A percentile compares a stretch with the other conserved stretches of the same genome.
Conservation (phyloP, 2,888 invertebrate species). For the Oxyteleia sp. region DNA sequence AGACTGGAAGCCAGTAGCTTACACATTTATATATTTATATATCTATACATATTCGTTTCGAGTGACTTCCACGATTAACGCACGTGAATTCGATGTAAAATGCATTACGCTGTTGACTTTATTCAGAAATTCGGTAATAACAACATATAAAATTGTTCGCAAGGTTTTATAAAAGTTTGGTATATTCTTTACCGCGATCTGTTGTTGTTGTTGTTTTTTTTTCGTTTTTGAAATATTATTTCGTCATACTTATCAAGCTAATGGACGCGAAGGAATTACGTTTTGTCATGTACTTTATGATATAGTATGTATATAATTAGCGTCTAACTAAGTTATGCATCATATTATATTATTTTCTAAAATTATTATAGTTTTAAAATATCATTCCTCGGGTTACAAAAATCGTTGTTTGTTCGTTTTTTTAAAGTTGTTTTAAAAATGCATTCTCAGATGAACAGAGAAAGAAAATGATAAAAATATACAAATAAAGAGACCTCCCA, state of each 20-base stretch:
- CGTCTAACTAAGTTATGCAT: constrained; percentile 25
- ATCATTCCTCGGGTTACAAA: constrained; percentile 8
- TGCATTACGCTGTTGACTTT: constrained; percentile 10
- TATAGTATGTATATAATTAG: constrained; percentile 33
- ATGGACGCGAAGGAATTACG: constrained; percentile 67
- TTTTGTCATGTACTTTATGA: constrained; percentile 36
- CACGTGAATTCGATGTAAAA: constrained; percentile 47
- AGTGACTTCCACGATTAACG: constrained; percentile 14
- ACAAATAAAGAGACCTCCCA: no score
- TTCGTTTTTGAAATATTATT: constrained; percentile 2
- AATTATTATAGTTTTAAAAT: constrained; percentile 26
- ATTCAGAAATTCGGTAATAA: constrained; percentile 14
- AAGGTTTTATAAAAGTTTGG: constrained; percentile 45
- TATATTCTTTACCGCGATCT: no score
- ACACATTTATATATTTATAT: constrained; percentile 62
- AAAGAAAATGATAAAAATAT: constrained; percentile 8
- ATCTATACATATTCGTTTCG: constrained; percentile 53
- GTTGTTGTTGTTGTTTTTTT: constrained; percentile 5
- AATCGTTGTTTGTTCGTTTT: constrained; percentile 26
- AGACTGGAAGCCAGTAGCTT: constrained; percentile 70
- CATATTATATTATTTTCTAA: neutral
- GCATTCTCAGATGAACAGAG: neutral
- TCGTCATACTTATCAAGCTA: constrained; percentile 60
- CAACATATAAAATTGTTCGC: constrained; percentile 47
- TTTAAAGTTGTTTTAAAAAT: constrained; percentile 3